phyloP scores from a whole-genome alignment of 2,113 vertebrate species.

The Bufo gargarizans region DNA sequence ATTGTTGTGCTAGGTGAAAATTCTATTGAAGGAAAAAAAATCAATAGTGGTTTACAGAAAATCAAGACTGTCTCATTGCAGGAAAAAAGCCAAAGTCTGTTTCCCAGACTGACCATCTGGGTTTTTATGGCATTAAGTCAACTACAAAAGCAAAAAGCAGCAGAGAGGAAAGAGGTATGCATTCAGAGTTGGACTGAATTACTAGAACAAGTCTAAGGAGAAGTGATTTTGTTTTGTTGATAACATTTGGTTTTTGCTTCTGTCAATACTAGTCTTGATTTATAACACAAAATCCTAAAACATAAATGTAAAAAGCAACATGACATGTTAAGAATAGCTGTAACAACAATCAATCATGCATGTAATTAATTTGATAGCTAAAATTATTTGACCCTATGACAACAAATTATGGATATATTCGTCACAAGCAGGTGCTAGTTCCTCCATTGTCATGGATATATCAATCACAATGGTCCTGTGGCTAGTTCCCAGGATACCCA shows the following conservation, averaged over 20 bases:
- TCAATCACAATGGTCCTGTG: too few relatives aligned
- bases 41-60: conserved; percentile 44
- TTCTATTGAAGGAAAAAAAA: conserved; percentile 39
- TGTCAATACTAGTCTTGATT: neutral
- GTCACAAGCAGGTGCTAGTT: too few relatives aligned
- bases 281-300: neutral
- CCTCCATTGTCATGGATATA: too few relatives aligned
- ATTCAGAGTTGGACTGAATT: conserved; percentile 29
- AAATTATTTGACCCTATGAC: too few relatives aligned
- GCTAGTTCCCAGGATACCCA: too few relatives aligned
- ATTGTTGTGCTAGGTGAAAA: conserved; percentile 25
- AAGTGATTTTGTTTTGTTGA: neutral
- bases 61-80: conserved; percentile 33
- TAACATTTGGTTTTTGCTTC: neutral
- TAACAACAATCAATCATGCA: too few relatives aligned
- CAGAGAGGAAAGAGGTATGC: conserved; percentile 30
- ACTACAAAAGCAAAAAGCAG: conserved; percentile 46
- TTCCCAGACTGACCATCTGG: conserved; percentile 58
- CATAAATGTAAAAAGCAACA: neutral
- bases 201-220: neutral
- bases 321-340: too few relatives aligned
- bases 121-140: conserved; percentile 52
- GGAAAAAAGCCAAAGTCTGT: conserved; percentile 43
- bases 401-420: too few relatives aligned
- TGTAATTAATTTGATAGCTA: too few relatives aligned